Base-by-base conservation (phyloP, 2,113 vertebrate species). In the Hipposideros armiger region DNA sequence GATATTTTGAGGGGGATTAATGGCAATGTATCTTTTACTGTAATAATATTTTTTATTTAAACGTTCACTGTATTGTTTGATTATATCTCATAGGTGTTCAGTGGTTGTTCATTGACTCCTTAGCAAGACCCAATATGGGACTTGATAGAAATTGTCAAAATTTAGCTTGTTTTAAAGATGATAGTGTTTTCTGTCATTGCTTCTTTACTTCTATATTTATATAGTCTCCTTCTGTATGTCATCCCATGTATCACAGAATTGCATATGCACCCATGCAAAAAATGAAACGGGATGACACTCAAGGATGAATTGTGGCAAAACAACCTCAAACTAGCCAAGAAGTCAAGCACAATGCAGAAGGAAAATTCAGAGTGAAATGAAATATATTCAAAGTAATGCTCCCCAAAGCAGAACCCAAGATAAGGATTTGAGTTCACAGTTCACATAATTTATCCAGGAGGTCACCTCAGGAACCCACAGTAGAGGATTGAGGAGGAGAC, bases 331-430 rank as follows among this genome's bases (percentile, higher is more conserved):
- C 2, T 47, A 69, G 30, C 2, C 60, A 89, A 69, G 69, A 74
- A 73, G 32, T 50, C 15, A 56, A 40, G 50, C 2, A 16, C 30
- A 30, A 36, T 8, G 19, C 9, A 76, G 26, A 80, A 47, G 24
- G 58, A 64, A 95, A 91, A 60, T 58, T 88, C 86, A 60, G 78
- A 80, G 67, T 42, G 20, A 88, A 91, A 72, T 40, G 16, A 69
- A 60, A 22, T 47, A 77, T 90, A 50, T 50, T n/a, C 22, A 54
- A 32, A 84, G 54, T 82, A 70, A 82, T 50, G 22, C 4, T 32
- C 42, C 74, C 22, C 17, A 36, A 72, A 16, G 24, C 11, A 69
- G 67, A 58, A 2, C 7, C 26, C 10, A 32, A 70, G 60, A 40
- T 30, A 76, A 24, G 30, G 17, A 30, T 64, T 40, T 58, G 80